Conservation (phyloP, 2,797 vertebrate genomes). For the Sebastes vulpes region DNA sequence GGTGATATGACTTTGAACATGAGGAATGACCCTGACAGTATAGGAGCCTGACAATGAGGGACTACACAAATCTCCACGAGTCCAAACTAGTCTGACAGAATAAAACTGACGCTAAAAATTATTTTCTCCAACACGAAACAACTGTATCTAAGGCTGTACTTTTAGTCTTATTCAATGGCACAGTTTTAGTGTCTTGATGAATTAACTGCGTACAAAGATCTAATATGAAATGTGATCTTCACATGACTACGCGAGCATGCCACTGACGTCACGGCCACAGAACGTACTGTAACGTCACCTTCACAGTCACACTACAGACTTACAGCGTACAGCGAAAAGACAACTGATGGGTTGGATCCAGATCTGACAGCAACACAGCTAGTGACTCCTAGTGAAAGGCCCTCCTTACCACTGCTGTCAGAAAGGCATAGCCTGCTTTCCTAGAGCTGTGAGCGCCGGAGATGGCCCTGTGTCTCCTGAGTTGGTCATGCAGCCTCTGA, state of each 20-base stretch:
- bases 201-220: constrained; percentile 37
- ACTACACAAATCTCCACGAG: constrained; percentile 12
- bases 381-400: constrained; percentile 67
- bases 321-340: constrained; percentile 81
- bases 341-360: constrained; percentile 80
- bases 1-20: constrained; percentile 58
- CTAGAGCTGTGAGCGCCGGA: constrained; percentile 76
- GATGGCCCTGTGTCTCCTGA: constrained; percentile 83
- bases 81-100: constrained; percentile 14
- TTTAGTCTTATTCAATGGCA: background rate
- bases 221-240: constrained; percentile 68
- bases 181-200: constrained; percentile 22
- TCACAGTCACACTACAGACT: constrained; percentile 81
- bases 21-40: constrained; percentile 51
- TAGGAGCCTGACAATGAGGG: constrained; percentile 24
- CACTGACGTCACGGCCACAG: constrained; percentile 81
- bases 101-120: background rate
- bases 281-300: constrained; percentile 75
- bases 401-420: constrained; percentile 84
- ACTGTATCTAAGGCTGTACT: constrained; percentile 1
- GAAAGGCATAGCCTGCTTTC: constrained; percentile 83
- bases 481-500: constrained; percentile 87
- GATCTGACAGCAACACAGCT: constrained; percentile 77
- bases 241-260: constrained; percentile 84
- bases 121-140: background rate